A percentile compares a stretch with the other conserved stretches of the same genome.
Evolutionary conservation across 2,797 vertebrate genomes (phyloP).

Genomic region (Ctenopoma kingsleyae): DNA sequence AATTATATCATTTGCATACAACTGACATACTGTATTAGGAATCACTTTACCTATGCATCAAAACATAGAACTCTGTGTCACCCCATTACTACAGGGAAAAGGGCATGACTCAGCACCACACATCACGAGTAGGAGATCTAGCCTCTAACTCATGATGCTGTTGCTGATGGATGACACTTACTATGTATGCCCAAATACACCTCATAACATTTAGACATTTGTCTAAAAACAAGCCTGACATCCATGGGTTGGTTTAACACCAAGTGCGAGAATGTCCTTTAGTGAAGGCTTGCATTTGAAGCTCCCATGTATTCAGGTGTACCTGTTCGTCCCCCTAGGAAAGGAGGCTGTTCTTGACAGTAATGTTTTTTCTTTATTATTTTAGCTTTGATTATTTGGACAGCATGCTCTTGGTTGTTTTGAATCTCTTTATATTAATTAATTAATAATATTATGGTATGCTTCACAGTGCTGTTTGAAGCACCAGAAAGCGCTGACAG

Average conservation of each 20-base stretch:
- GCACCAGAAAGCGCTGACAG: slow-evolving; percentile 8
- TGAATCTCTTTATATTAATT: slow-evolving; percentile 12
- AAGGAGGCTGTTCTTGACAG: not conserved
- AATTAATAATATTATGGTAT: not conserved
- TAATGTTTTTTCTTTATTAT: slow-evolving; percentile 16
- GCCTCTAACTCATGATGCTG: not conserved
- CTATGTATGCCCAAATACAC: not conserved
- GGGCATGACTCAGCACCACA: not conserved
- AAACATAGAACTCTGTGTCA: not conserved
- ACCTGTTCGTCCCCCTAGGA: slow-evolving; percentile 23
- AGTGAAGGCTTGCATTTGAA: not conserved
- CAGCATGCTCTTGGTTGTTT: slow-evolving; percentile 19
- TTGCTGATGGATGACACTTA: not conserved
- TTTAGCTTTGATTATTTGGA: slow-evolving; percentile 8
- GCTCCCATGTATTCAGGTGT: not conserved
- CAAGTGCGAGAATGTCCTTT: not conserved
- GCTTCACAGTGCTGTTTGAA: slow-evolving; percentile 1
- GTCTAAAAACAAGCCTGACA: not conserved
- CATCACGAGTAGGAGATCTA: not conserved
- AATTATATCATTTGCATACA: no score
- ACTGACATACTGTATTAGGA: no score
- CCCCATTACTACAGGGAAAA: not conserved
- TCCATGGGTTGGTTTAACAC: not conserved
- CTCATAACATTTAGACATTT: slow-evolving; percentile 8
- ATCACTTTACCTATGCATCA: no score